Percentiles rank a stretch among this genome's conserved stretches.
These are phyloP conservation scores for Glossophaga mutica DNA, from an alignment of 2,797 vertebrate genomes.

Conservation along the genomic window DNA sequence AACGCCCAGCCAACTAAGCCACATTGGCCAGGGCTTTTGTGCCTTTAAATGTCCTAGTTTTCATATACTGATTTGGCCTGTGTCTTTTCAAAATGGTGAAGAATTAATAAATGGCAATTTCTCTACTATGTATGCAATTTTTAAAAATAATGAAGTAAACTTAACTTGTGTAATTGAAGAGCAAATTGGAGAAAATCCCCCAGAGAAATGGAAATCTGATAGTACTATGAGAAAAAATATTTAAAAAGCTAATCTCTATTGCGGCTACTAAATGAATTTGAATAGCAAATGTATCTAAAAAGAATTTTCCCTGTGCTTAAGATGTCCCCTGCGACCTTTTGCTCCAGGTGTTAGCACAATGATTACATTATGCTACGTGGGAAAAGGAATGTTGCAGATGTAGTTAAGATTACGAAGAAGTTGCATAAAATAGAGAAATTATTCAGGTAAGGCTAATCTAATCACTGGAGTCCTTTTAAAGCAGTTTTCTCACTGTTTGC, in stretches of 20 bases:
- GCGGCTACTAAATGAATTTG: slow-evolving; percentile 64
- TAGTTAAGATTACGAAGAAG: background rate
- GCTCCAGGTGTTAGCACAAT: background rate
- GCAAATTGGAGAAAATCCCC: slow-evolving; percentile 82
- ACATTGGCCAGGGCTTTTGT: slow-evolving; percentile 75
- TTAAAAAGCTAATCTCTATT: slow-evolving; percentile 66
- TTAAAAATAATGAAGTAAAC: slow-evolving; percentile 81
- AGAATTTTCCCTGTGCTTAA: background rate
- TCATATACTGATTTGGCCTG: slow-evolving; percentile 83
- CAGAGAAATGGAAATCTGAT: slow-evolving; percentile 87
- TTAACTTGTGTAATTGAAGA: slow-evolving; percentile 80
- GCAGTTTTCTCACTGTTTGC: background rate
- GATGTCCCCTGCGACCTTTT: background rate
- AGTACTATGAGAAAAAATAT: slow-evolving; percentile 77
- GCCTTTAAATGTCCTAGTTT: slow-evolving; percentile 91
- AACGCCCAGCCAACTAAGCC: background rate
- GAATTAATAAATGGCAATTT: slow-evolving; percentile 84
- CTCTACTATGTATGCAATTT: slow-evolving; percentile 83
- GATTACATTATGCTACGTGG: background rate
- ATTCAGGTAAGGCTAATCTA: background rate
- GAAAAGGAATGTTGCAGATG: background rate
- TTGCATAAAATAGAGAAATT: background rate
- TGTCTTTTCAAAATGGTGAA: slow-evolving; percentile 89
- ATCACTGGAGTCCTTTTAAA: background rate
- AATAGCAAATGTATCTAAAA: slow-evolving; percentile 70